Base-by-base conservation (phyloP, 2,113 vertebrate species). In the Phodopus roborovskii region DNA sequence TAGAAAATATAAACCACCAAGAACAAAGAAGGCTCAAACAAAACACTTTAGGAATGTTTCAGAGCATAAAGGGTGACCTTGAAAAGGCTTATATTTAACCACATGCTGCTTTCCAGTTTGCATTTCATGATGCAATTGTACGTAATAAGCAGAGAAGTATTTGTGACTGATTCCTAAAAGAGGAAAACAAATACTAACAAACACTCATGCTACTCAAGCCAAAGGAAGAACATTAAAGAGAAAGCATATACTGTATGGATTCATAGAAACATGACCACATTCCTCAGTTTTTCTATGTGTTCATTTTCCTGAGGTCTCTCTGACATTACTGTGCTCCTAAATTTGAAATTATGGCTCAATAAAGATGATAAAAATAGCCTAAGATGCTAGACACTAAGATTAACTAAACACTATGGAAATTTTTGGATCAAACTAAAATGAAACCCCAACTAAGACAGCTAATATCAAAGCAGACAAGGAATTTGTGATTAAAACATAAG, bases 401-500 rank as follows among this genome's bases (percentile, higher is more conserved):
- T 75, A 64, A 79, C 88, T 58, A 86, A 90, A 16, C 17, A 89
- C 8, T 62, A 73, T 5, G 33, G 6, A 92, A 0, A 30, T 42
- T 81, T 66, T 24, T 50, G 8, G 5, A 70, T 90, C 42, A 90
- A 68, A 81, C 12, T 39, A 75, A 56, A 94, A 60, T 58, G 53
- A 93, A 94, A 78, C 33, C 16, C 28, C 71, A 92, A 78, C 24
- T n/a, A 75, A 78, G 64, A 88, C 28, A 92, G 75, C 78, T 86
- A 53, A 2, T 12, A 77, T 88, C 85, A 85, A 75, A 90, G 53
- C 75, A 74, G 26, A 64, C 17, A 89, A 16, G 50, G 68, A 24
- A 97, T 89, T 92, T 84, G 86, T 20, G 39, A 19, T 87, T 79
- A 42, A 90, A 90, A 56, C 91, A 71, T 16, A 62, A 90, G n/a